These are phyloP conservation scores for Aleiodes leptofemur DNA, from an alignment of 2,888 invertebrate genomes.

Conservation along the genomic window DNA sequence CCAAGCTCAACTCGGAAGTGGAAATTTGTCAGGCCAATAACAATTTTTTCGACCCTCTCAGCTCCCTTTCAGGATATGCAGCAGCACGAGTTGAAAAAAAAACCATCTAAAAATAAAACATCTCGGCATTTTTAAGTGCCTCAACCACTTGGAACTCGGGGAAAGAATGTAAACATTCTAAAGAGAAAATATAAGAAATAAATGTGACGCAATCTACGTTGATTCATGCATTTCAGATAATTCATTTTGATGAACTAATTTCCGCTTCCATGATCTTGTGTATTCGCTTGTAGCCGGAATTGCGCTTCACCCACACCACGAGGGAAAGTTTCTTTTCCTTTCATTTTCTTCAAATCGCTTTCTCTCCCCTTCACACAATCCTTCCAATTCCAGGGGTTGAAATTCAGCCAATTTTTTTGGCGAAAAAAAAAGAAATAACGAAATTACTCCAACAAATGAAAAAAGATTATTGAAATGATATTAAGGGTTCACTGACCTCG, in stretches of 20 bases:
- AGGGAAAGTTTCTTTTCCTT: constrained; percentile 20
- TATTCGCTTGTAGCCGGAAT: constrained; percentile 35
- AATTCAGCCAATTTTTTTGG: not conserved
- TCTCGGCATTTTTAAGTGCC: too few relatives aligned
- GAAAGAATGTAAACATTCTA: not conserved
- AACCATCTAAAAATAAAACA: too few relatives aligned
- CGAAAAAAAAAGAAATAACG: not conserved
- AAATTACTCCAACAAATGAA: not conserved
- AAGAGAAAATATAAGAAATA: not conserved
- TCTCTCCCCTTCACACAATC: not conserved
- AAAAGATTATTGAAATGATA: constrained; percentile 26
- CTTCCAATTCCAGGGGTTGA: constrained; percentile 6
- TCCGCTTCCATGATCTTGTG: constrained; percentile 25
- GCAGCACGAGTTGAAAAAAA: too few relatives aligned
- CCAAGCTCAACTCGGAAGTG: not conserved
- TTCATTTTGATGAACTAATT: constrained; percentile 37
- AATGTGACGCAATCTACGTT: constrained; percentile 18
- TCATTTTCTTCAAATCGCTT: not conserved
- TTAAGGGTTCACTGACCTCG: constrained; percentile 36
- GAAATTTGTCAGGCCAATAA: not conserved
- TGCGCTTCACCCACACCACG: constrained; percentile 28
- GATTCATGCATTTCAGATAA: constrained; percentile 33
- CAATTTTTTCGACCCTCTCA: not conserved
- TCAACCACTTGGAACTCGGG: too few relatives aligned
- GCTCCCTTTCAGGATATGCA: too few relatives aligned